Base-by-base conservation (phyloP, 1,140 invertebrate genomes). In the Nomia melanderi region DNA sequence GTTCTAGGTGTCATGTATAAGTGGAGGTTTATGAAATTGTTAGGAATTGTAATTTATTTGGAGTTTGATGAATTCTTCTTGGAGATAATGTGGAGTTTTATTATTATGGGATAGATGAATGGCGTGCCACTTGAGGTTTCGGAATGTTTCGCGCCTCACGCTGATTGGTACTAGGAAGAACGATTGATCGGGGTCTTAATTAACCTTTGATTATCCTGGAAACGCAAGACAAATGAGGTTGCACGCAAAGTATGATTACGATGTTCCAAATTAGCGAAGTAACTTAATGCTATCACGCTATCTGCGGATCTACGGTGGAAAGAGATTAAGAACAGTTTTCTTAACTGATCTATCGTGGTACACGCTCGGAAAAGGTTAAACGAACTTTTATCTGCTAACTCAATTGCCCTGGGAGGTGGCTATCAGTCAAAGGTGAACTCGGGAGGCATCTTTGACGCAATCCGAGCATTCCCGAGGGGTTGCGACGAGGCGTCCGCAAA, bases 391-490 rank as follows among this genome's bases (percentile, higher is more conserved):
- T 56, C 54, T 5, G 6, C 11, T 25, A 12, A 25, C 14, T 56
- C 25, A 6, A 29, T 56, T 60, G 31, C 57, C 2, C 11, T 60
- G 36, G 2, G 12, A 44, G 41, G 41, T 17, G 5, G 41, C 14
- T 44, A 44, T 17, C 41, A 17, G 14, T 17, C 14, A 44, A 20
- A 31, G 25, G 29, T 6, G 62, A 25, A 36, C 1, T 66, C 11
- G 2, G 14, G 20, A 3, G 27, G 27, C 20, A 29, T 50, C n/a
- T 31, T 9, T 23, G 65, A 73, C 33, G 31, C 12, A 54, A 36
- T 23, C 31, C 44, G 72, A 44, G 53, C 50, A 31, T 67, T 75
- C 72, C 41, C 29, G 33, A 9, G 6, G 63, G 72, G 53, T 75
- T 65, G 54, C 31, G 12, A 41, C 8, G 72, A 23, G 44, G 41